Conservation (phyloP, 2,113 vertebrate genomes). For the Chiloscyllium plagiosum region DNA sequence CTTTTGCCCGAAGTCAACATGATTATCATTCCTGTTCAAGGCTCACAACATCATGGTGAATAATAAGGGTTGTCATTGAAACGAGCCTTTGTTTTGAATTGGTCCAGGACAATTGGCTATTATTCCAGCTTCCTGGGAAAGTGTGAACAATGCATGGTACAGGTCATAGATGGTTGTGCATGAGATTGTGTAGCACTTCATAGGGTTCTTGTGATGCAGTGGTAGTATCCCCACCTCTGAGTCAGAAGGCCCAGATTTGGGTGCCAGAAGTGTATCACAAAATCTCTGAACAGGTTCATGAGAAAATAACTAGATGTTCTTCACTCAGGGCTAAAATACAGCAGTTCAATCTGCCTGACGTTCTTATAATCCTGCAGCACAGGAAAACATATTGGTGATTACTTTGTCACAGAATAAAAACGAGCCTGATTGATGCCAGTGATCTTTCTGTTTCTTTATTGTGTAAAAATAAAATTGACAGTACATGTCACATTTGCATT, state of each 20-base stretch:
- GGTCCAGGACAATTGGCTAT: neutral
- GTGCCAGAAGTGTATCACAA: too few relatives aligned
- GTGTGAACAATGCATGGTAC: neutral
- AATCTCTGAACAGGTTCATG: too few relatives aligned
- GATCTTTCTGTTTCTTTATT: constrained; percentile 9
- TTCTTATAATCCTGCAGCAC: neutral
- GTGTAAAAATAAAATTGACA: constrained; percentile 38
- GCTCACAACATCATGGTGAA: neutral
- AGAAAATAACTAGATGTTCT: neutral
- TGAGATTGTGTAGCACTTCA: too few relatives aligned
- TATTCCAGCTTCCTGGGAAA: neutral
- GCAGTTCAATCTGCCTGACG: neutral
- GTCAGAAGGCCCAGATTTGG: too few relatives aligned
- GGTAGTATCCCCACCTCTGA: too few relatives aligned
- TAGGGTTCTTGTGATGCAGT: too few relatives aligned
- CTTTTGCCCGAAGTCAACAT: neutral
- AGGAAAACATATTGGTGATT: neutral
- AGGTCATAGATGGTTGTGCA: neutral
- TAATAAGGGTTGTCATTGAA: neutral
- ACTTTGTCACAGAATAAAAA: neutral
- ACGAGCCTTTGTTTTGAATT: neutral
- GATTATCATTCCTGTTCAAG: neutral
- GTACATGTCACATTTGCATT: constrained; percentile 38
- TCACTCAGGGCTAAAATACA: neutral
- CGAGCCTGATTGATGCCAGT: neutral